Conservation (phyloP, 2,797 vertebrate species). For the Anabacerthia variegaticeps region DNA sequence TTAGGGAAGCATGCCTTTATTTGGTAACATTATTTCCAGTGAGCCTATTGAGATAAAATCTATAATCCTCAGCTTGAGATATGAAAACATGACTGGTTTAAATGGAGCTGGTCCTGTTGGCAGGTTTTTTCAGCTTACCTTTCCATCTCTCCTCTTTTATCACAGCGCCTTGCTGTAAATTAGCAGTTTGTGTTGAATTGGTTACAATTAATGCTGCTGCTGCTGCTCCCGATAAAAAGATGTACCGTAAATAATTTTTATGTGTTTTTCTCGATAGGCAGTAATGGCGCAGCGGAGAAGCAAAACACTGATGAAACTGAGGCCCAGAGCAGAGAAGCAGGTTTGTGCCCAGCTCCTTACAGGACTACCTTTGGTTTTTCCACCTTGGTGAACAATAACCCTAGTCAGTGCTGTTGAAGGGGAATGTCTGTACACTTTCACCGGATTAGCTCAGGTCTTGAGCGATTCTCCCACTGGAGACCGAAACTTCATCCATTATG, state of each 20-base stretch:
- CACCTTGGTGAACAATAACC: conserved; percentile 54
- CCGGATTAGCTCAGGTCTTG: conserved; percentile 10
- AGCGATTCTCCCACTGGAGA: neutral
- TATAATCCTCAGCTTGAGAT: neutral
- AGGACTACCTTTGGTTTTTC: conserved; percentile 37
- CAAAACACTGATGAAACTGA: conserved; percentile 23
- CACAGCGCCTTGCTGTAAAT: neutral
- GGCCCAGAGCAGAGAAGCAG: conserved; percentile 63
- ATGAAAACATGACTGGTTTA: neutral
- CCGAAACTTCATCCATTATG: neutral
- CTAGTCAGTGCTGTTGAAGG: conserved; percentile 21
- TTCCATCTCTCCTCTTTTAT: conserved; percentile 38
- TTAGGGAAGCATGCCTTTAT: neutral
- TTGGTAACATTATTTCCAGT: neutral
- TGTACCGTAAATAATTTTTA: conserved; percentile 31
- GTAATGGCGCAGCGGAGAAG: conserved; percentile 47
- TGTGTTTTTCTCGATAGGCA: conserved; percentile 66
- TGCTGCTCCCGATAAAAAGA: conserved; percentile 42
- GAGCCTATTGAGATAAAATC: conserved; percentile 9
- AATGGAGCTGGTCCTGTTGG: neutral
- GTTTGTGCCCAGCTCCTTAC: conserved; percentile 65
- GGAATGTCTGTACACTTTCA: conserved; percentile 37
- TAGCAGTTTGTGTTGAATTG: conserved; percentile 25
- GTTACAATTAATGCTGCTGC: conserved; percentile 49
- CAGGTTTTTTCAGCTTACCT: conserved; percentile 26